Evolutionary conservation across 2,888 invertebrate genomes (phyloP).

Genomic region (Phaedon cochleariae): DNA sequence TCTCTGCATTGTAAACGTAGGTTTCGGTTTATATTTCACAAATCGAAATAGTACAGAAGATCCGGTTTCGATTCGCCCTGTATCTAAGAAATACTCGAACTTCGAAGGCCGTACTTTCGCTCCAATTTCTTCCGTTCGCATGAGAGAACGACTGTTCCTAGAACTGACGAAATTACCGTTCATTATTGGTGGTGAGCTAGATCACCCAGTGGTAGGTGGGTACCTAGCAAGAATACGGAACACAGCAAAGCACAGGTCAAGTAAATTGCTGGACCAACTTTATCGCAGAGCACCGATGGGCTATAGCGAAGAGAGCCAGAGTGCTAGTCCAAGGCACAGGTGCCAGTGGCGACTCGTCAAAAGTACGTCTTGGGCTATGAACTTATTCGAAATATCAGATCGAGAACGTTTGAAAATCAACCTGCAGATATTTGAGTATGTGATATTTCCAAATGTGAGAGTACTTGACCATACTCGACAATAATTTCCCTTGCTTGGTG

Average conservation of each 20-base stretch:
- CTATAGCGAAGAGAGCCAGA: constrained; percentile 38
- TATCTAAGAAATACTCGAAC: too few relatives aligned
- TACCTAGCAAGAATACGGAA: constrained; percentile 28
- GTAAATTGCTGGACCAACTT: constrained; percentile 52
- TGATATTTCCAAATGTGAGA: too few relatives aligned
- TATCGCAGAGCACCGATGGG: constrained; percentile 43
- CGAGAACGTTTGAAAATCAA: too few relatives aligned
- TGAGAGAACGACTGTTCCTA: constrained; percentile 28
- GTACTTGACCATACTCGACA: too few relatives aligned
- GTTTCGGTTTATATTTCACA: too few relatives aligned
- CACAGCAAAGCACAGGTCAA: constrained; percentile 47
- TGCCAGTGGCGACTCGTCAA: not conserved
- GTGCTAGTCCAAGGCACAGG: constrained; percentile 54
- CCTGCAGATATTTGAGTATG: too few relatives aligned
- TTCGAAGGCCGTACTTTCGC: constrained; percentile 27
- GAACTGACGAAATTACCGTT: constrained; percentile 30
- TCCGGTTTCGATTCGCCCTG: too few relatives aligned
- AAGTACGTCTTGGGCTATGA: not conserved
- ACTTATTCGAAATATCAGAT: too few relatives aligned
- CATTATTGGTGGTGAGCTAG: constrained; percentile 31
- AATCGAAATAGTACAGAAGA: too few relatives aligned
- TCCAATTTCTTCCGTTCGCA: constrained; percentile 29
- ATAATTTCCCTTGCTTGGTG: too few relatives aligned
- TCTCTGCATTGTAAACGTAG: too few relatives aligned
- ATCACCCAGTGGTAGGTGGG: constrained; percentile 22